phyloP scores from a whole-genome alignment of 2,113 vertebrate species.

The Nothobranchius furzeri region DNA sequence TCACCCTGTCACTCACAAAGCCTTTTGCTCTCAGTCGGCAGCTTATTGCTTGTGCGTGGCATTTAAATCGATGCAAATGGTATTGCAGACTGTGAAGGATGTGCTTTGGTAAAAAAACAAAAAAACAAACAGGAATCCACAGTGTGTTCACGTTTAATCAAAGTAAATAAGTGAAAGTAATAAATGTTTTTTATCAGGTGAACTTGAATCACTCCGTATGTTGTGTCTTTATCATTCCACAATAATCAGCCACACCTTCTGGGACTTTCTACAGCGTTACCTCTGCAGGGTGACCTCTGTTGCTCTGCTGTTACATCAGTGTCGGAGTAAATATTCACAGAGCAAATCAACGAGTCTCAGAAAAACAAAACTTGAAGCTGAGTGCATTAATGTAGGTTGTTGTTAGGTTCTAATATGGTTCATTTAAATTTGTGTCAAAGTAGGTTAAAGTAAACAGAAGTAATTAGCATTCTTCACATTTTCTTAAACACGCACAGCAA shows the following conservation, averaged over 20 bases:
- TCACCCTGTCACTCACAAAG: conserved; percentile 32
- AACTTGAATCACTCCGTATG: background rate
- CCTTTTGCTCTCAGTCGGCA: conserved; percentile 46
- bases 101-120: background rate
- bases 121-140: background rate
- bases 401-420: no score
- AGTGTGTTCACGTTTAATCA: background rate
- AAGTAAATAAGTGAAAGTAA: no score
- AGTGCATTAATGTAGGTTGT: background rate
- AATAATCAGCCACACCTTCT: conserved; percentile 31
- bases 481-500: no score
- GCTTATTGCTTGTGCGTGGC: conserved; percentile 21
- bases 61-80: conserved; percentile 9
- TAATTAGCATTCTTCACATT: no score
- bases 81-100: background rate
- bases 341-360: no score
- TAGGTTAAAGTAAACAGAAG: no score
- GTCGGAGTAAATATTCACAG: conserved; percentile 23
- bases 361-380: no score
- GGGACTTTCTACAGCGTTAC: conserved; percentile 19
- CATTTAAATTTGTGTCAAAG: no score
- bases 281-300: conserved; percentile 44
- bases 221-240: conserved; percentile 3
- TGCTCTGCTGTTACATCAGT: conserved; percentile 63
- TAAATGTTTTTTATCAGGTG: background rate